Evolutionary conservation across 2,797 vertebrate genomes (phyloP).

Genomic region (Gobionotothen gibberifrons): DNA sequence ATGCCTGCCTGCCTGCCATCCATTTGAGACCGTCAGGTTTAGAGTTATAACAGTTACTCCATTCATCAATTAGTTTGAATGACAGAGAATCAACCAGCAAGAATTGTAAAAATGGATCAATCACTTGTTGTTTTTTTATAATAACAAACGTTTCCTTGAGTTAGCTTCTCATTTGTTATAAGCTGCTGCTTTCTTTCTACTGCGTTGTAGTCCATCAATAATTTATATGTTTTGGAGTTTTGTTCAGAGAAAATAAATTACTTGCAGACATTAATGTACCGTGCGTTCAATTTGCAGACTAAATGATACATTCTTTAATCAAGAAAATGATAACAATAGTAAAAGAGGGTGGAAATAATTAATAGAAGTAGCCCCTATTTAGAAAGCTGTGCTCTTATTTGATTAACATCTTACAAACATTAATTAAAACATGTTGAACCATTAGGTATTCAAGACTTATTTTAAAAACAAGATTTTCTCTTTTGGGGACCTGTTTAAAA

Average conservation of each 20-base stretch:
- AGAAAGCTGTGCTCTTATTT: background rate
- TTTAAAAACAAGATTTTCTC: constrained; percentile 8
- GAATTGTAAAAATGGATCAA: background rate
- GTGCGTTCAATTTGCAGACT: background rate
- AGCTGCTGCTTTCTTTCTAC: background rate
- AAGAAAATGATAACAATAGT: background rate
- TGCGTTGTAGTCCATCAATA: background rate
- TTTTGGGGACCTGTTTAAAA: background rate
- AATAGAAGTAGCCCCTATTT: background rate
- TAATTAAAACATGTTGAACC: background rate
- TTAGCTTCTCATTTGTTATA: background rate
- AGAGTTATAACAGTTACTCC: background rate
- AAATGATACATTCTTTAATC: background rate
- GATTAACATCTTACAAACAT: background rate
- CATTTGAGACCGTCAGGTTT: background rate
- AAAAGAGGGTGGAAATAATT: background rate
- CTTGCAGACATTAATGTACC: background rate
- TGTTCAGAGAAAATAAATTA: background rate
- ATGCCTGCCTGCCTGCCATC: background rate
- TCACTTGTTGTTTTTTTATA: background rate
- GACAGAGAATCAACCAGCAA: background rate
- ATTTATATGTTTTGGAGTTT: background rate
- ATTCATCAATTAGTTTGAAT: background rate
- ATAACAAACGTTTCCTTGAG: background rate
- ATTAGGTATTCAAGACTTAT: background rate